A percentile compares a stretch with the other conserved stretches of the same genome.
phyloP scores from a whole-genome alignment of 2,113 vertebrate genomes.

The Pontoporia blainvillei region DNA sequence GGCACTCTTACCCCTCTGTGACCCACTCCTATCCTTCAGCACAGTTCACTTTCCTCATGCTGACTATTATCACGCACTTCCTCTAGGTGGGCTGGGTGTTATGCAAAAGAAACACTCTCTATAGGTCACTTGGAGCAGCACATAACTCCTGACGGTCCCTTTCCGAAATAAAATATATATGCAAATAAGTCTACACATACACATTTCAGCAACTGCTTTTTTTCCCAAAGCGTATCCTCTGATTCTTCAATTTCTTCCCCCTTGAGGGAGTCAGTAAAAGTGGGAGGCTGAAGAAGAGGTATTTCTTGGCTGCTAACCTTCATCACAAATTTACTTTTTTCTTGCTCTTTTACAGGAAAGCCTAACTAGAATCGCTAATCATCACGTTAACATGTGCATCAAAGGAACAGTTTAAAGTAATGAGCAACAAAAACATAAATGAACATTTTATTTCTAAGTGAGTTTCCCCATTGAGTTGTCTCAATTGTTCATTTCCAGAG shows the following conservation, averaged over 20 bases:
- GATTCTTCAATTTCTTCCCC: not conserved
- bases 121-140: not conserved
- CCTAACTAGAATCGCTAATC: not conserved
- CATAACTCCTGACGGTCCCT: not conserved
- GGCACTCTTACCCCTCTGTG: not conserved
- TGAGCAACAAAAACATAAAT: slow-evolving; percentile 37
- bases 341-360: slow-evolving; percentile 10
- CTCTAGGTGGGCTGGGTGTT: not conserved
- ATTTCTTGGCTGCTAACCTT: not conserved
- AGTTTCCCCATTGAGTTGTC: slow-evolving; percentile 8
- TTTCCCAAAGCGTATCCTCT: not conserved
- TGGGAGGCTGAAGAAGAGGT: not conserved
- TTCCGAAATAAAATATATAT: not conserved
- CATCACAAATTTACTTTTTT: not conserved
- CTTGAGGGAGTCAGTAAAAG: not conserved
- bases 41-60: not conserved
- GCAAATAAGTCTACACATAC: not conserved
- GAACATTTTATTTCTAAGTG: not conserved
- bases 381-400: not conserved
- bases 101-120: not conserved
- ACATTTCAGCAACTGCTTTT: not conserved
- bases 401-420: slow-evolving; percentile 11
- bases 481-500: slow-evolving; percentile 29
- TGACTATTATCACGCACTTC: not conserved
- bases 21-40: not conserved